Evolutionary conservation across 2,797 vertebrate species (phyloP).

Genomic region (Anabas testudineus): DNA sequence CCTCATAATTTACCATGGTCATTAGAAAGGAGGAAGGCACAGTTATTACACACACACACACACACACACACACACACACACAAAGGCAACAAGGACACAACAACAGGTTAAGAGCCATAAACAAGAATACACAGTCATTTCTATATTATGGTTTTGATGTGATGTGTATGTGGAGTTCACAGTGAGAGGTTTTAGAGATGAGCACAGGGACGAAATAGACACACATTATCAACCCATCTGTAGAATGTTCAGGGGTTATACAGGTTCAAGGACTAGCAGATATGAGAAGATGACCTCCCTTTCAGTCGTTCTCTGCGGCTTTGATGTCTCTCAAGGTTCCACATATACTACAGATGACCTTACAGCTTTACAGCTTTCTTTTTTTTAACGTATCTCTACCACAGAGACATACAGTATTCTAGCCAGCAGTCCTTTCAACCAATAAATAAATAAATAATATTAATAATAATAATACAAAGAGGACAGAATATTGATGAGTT

Average conservation of each 20-base stretch:
- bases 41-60: conserved; percentile 53
- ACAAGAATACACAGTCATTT: not conserved
- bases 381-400: not conserved
- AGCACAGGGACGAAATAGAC: not conserved
- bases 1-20: conserved; percentile 65
- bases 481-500: too few relatives aligned
- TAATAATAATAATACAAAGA: too few relatives aligned
- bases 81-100: not conserved
- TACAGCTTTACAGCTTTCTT: not conserved
- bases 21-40: conserved; percentile 66
- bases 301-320: conserved; percentile 1
- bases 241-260: conserved; percentile 2
- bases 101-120: conserved; percentile 4
- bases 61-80: conserved; percentile 16
- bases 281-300: not conserved
- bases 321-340: not conserved
- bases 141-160: not conserved
- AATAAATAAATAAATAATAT: too few relatives aligned
- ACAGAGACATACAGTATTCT: not conserved
- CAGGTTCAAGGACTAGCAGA: conserved; percentile 25
- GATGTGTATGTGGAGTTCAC: not conserved
- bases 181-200: too few relatives aligned
- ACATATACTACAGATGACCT: not conserved
- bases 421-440: not conserved
- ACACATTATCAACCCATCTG: not conserved